Evolutionary conservation across 2,797 vertebrate genomes (phyloP), one percentile per base, ranked within the genome.

Genomic region (Muraenolepis orangiensis): DNA sequence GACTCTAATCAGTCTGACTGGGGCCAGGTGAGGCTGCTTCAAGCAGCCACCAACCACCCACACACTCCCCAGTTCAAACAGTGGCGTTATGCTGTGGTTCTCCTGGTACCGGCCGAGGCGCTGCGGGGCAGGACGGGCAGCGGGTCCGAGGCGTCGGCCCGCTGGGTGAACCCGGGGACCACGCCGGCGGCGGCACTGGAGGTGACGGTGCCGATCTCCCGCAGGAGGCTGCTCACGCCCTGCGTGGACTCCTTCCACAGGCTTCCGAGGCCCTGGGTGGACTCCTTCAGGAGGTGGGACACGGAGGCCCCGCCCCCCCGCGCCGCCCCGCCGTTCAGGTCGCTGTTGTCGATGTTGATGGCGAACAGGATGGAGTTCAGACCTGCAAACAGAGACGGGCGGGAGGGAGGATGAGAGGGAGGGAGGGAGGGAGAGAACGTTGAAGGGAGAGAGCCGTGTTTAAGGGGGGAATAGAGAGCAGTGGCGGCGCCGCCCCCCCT

Each of bases 321-420:
- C 78, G 0, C 77, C 86, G 0, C 87, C 82, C 94, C 95, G 0
- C 97, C 98, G 2, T 98, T 99, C 87, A 99, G 93, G 85, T 99
- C 98, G 0, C 87, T 95, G 91, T 99, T 99, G 91, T 99, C 97
- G 6, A 99, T 99, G 93, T 98, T 99, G 88, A 99, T 96, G 67
- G 98, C 98, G 73, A 99, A 99, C 82, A 99, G 92, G 87, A 99
- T 99, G 69, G 98, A 98, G 92, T 99, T 99, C 84, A 99, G 86
- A 75, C 98, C 98, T 99, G 90, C 8, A 64, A 28, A 73, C 1
- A 0, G 12, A 12, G 74, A 51, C 7, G 69, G 10, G 75, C 16
- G 16, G 6, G 18, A n/a, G 26, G 61, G 6, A 3, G 16, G n/a
- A n/a, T n/a, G n/a, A n/a, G 26, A 26, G n/a, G 61, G n/a, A 23